A percentile compares a stretch with the other conserved stretches of the same genome.
These are phyloP conservation scores for Cinclus cinclus DNA, from an alignment of 2,113 vertebrate genomes.

Conservation along the genomic window DNA sequence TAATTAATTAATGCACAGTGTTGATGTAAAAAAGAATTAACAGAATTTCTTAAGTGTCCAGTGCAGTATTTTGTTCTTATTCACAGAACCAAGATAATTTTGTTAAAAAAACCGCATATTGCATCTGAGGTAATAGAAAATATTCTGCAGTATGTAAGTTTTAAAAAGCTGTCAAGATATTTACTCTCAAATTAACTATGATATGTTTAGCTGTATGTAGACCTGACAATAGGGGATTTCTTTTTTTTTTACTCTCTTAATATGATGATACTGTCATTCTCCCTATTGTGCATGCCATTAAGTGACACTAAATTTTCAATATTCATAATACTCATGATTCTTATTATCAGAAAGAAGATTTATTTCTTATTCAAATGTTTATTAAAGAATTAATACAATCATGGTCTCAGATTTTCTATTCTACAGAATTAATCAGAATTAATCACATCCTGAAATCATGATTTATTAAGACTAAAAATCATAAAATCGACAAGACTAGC, in stretches of 20 bases:
- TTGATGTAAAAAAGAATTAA: background rate
- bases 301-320: background rate
- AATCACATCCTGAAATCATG: background rate
- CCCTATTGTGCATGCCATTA: background rate
- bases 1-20: background rate
- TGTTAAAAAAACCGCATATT: background rate
- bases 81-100: background rate
- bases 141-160: background rate
- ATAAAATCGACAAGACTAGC: background rate
- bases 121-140: background rate
- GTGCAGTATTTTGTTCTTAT: background rate
- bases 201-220: background rate
- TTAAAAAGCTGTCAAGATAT: background rate
- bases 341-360: background rate
- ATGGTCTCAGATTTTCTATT: background rate
- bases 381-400: background rate
- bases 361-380: background rate
- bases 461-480: background rate
- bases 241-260: background rate
- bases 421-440: background rate
- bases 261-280: background rate
- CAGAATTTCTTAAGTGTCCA: background rate
- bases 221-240: background rate
- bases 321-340: background rate
- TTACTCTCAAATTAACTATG: background rate